Evolutionary conservation across 2,888 invertebrate species (phyloP).

Genomic region (Pachymerium ferrugineum): DNA sequence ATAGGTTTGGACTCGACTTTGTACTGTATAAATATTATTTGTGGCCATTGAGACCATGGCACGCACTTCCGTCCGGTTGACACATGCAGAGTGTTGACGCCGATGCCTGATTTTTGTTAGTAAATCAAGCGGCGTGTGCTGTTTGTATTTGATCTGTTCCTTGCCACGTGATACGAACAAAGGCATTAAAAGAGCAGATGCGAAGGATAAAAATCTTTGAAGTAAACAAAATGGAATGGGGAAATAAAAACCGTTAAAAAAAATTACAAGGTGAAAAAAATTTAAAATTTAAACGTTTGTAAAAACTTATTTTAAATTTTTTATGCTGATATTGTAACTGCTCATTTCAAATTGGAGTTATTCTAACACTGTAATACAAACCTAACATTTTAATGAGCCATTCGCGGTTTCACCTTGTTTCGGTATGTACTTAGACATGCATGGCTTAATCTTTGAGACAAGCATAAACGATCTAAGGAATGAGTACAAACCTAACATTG

Average conservation of each 20-base stretch:
- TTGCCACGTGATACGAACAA: neutral
- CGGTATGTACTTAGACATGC: conserved; percentile 60
- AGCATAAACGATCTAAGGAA: too few species aligned
- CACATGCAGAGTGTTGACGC: neutral
- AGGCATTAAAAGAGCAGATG: neutral
- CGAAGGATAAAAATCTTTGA: neutral
- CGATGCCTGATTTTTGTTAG: neutral
- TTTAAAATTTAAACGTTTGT: too few species aligned
- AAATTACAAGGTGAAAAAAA: too few species aligned
- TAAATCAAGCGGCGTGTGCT: neutral
- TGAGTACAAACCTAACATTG: too few species aligned
- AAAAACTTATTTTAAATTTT: too few species aligned
- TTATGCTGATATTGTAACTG: too few species aligned
- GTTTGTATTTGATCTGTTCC: neutral
- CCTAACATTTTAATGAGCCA: conserved; percentile 55
- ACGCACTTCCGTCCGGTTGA: neutral
- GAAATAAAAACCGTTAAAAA: too few species aligned
- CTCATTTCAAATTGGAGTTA: too few species aligned
- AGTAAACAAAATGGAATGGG: neutral
- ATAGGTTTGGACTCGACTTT: neutral
- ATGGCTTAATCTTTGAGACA: conserved; percentile 64
- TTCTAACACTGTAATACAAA: too few species aligned
- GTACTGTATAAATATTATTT: neutral
- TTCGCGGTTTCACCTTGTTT: conserved; percentile 57
- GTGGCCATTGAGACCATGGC: neutral